phyloP scores from a whole-genome alignment of 2,888 invertebrate genomes.

The Drosophila aldrichi region DNA sequence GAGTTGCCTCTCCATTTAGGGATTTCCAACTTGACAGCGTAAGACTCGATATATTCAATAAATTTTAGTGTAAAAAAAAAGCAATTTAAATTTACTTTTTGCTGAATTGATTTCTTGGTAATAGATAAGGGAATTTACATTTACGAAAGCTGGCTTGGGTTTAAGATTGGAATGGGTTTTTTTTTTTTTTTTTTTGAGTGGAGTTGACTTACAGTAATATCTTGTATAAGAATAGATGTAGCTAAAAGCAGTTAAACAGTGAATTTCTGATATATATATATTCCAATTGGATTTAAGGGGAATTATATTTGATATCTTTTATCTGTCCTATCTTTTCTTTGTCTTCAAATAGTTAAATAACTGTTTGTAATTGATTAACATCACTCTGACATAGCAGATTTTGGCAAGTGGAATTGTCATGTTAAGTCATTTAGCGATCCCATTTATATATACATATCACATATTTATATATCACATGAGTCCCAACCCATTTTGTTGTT shows the following conservation, averaged over 20 bases:
- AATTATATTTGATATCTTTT: too few relatives aligned
- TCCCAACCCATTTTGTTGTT: constrained; percentile 6
- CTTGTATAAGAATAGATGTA: too few relatives aligned
- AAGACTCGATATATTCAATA: neutral
- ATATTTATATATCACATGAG: constrained; percentile 6
- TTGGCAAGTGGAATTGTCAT: neutral
- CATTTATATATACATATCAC: constrained; percentile 5
- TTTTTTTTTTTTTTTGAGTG: too few relatives aligned
- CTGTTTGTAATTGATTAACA: neutral
- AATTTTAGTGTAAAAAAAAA: neutral
- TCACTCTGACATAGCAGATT: constrained; percentile 14
- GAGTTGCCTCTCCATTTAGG: neutral
- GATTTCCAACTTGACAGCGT: neutral
- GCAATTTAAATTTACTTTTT: neutral
- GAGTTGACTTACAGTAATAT: neutral
- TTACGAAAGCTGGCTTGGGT: neutral
- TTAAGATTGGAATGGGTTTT: neutral
- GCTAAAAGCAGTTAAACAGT: too few relatives aligned
- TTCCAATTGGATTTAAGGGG: too few relatives aligned
- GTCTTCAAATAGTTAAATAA: neutral
- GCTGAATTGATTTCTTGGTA: neutral
- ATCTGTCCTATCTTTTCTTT: neutral
- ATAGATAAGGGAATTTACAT: constrained; percentile 1
- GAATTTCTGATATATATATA: too few relatives aligned
- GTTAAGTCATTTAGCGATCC: constrained; percentile 22